These are phyloP conservation scores for Malacosoma neustria DNA, from an alignment of 2,888 invertebrate genomes.

Conservation along the genomic window DNA sequence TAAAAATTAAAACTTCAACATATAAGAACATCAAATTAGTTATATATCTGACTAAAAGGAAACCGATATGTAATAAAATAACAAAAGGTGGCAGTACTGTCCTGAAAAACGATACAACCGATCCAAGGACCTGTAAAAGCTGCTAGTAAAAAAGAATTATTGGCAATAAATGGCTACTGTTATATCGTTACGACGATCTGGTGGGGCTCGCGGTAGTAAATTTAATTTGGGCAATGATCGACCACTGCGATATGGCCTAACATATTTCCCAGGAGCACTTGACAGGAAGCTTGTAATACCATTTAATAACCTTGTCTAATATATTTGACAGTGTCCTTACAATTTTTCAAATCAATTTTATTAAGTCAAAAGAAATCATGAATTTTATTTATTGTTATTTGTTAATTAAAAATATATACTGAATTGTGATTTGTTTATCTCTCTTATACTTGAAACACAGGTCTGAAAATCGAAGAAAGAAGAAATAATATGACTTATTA, in stretches of 20 bases:
- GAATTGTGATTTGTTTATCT: no score
- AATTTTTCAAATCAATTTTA: no score
- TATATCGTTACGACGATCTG: conserved; percentile 48
- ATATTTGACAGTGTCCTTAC: not conserved
- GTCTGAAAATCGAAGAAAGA: no score
- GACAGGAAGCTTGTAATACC: conserved; percentile 10
- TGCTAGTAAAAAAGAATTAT: conserved; percentile 60
- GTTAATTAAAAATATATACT: no score
- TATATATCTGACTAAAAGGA: no score
- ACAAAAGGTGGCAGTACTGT: conserved; percentile 28
- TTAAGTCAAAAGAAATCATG: no score
- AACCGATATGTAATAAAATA: conserved; percentile 33
- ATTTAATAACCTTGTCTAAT: not conserved
- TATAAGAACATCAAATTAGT: no score
- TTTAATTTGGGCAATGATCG: conserved; percentile 53
- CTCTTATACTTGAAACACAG: no score
- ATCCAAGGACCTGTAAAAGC: conserved; percentile 31
- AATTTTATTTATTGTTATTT: no score
- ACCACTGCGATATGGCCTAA: conserved; percentile 22
- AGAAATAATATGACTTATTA: no score
- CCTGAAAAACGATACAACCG: conserved; percentile 35
- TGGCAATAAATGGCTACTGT: conserved; percentile 47
- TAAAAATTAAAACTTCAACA: no score
- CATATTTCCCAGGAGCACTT: conserved; percentile 33
- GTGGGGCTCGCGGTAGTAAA: conserved; percentile 44